Base-by-base conservation (phyloP, 2,888 invertebrate genomes). In the Drosophila pseudotakahashii region DNA sequence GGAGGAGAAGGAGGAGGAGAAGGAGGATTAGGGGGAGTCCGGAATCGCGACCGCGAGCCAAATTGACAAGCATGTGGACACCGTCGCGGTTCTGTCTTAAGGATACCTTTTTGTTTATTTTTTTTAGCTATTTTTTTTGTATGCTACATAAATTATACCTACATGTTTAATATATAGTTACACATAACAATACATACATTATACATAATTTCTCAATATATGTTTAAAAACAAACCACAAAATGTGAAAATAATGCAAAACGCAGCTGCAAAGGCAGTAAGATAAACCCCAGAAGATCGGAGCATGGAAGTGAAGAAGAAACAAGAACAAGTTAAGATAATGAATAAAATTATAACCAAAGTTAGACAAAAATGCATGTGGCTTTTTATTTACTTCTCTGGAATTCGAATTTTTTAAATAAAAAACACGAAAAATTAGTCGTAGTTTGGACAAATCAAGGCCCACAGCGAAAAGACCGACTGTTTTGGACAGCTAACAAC, bases 261-360 rank as follows among this genome's bases (percentile, higher is more conserved):
- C 64, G 70, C 61, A 71, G 58, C 73, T 70, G 73, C 69, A 76
- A 68, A 55, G 48, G 77, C 60, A 63, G 53, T 67, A 70, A 34
- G 62, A 81, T 75, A 67, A 77, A 67, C 66, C 60, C 66, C 11
- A 50, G 14, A 39, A 39, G 37, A 32, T 41, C 23, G 70, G 45
- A 69, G 69, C 50, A 67, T 57, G 63, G 68, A 52, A 61, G 47
- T 34, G 52, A 53, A 23, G 45, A 48, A 51, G 26, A 60, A 59
- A 52, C 39, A 42, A 54, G 73, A 82, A 72, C 81, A 82, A 85
- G 77, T 78, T 85, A 85, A 82, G 86, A 80, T 82, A 80, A 81
- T 78, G 74, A 82, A 82, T 85, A 85, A 82, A 82, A 82, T 75
- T 85, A 82, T 85, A 82, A 82, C 82, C 82, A 82, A 82, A 82